A percentile compares a stretch with the other conserved stretches of the same genome.
Evolutionary conservation across 1,140 invertebrate genomes (phyloP).

Genomic region (Marisa cornuarietis): DNA sequence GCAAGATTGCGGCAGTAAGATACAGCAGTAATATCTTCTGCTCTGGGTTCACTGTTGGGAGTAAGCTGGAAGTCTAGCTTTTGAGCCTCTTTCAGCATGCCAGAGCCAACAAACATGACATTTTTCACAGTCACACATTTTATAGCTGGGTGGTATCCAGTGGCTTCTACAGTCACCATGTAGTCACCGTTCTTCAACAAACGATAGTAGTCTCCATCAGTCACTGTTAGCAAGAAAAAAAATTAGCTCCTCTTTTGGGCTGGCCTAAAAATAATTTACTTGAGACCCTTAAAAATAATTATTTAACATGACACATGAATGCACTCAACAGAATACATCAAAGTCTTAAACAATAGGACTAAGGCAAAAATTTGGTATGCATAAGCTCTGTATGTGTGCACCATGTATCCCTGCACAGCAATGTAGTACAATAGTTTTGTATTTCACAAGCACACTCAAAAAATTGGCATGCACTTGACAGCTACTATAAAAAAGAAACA

Average conservation of each 20-base stretch:
- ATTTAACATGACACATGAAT: background rate
- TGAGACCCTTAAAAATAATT: background rate
- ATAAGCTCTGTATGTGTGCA: background rate
- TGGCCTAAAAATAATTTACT: background rate
- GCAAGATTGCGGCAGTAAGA: slow-evolving; percentile 4
- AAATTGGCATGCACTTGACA: slow-evolving; percentile 6
- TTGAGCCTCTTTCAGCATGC: slow-evolving; percentile 7
- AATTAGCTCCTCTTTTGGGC: background rate
- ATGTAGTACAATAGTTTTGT: background rate
- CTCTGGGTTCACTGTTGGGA: background rate
- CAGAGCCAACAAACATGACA: slow-evolving; percentile 24
- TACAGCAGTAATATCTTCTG: slow-evolving; percentile 2
- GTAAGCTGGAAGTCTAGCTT: slow-evolving; percentile 27
- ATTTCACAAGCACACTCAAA: background rate
- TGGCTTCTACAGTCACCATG: slow-evolving; percentile 55
- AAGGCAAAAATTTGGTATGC: background rate
- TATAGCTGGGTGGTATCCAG: slow-evolving; percentile 35
- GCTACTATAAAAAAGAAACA: slow-evolving; percentile 13
- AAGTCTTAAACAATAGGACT: background rate
- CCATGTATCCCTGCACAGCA: background rate
- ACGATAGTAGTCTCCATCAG: slow-evolving; percentile 90
- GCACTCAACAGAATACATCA: background rate
- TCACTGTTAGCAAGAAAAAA: slow-evolving; percentile 37
- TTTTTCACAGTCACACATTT: slow-evolving; percentile 43
- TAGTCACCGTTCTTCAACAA: slow-evolving; percentile 87